Evolutionary conservation across 2,888 invertebrate genomes (phyloP), one percentile per base, ranked within the genome.

Genomic region (Petrolisthes cinctipes): DNA sequence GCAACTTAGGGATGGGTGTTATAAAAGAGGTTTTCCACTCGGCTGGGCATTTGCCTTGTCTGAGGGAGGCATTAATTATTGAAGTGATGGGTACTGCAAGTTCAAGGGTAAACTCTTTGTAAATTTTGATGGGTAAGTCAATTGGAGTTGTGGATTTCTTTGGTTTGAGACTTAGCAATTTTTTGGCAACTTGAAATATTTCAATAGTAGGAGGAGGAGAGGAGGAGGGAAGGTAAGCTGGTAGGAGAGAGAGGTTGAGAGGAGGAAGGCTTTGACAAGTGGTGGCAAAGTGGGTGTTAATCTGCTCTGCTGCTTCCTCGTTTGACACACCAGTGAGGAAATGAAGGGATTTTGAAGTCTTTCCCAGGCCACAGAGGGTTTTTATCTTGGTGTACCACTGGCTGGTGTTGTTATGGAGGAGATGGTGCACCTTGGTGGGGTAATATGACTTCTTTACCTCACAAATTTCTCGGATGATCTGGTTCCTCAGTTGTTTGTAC

Each of bases 41-140:
- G 14, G 53, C 54, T 4, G 53, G 76, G 53, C 53, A 76, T 51
- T 4, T 20, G 20, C 54, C 17, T 53, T 76, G 53, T 76, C 17
- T 53, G 14, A 76, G 51, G 51, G 53, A 76, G 6, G 76, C 53
- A 51, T 76, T 76, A 53, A 76, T 76, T 6, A 76, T 76, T 5
- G 53, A 76, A 14, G 17, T 4, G 76, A 51, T 14, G 54, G 76
- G 14, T 1, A 3, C 54, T 14, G 51, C 9, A 14, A 76, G 76
- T 53, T 76, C 53, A 17, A 51, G 53, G 14, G 53, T 51, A 53
- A 76, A 76, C 51, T 53, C 11, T 0, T 53, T 53, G 0, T 53
- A 53, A 53, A 76, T 53, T 9, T 76, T 76, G 17, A 76, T 76
- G 9, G 76, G 76, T 54, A 7, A 53, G 75, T 75, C 75, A 75